Evolutionary conservation across 2,888 invertebrate genomes (phyloP), one percentile per base, ranked within the genome.

Genomic region (Melipona beecheii): DNA sequence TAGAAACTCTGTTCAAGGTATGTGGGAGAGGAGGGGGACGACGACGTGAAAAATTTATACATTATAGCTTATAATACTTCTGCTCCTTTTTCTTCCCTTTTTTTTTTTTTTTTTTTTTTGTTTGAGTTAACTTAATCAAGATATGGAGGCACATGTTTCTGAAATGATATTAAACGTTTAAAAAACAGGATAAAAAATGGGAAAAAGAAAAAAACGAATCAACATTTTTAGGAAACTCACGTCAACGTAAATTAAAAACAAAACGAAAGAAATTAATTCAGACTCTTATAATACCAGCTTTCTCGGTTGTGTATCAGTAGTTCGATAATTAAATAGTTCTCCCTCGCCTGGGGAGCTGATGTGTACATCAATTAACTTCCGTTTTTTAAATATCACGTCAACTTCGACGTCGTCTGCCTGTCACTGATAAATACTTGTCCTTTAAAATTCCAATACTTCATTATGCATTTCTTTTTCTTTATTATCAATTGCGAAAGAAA

Each of bases 11-110:
- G 80, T 89, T 82, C 70, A 70, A 65, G 80, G 31, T 84, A 74
- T 83, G 66, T 75, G 68, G 17, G 70, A 9, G 77, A 78, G 43
- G 43, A 43, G 43, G 43, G 43, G 43, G 43, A 43, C 43, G 43
- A 71, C 86, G 81, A 89, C 76, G 87, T 91, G 89, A 87, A 90
- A 87, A 90, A 89, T 88, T 88, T 91, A 90, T 92, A 92, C 90
- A 92, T 11, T 43, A 88, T 89, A 90, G 87, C 85, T 91, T 91
- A 87, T 87, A 84, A 88, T 84, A 84, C 75, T 86, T 84, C 75
- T 54, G 17, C 69, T 65, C 50, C 58, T 82, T 19, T 62, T 52
- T 64, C 52, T 49, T 81, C 4, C 52, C 9, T 1, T 9, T 43
- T 9, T 43, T 43, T 36, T 36, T 9, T 36, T 0, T 36, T 43